These are phyloP conservation scores for Papilio glaucus DNA, from an alignment of 1,140 invertebrate genomes.

Conservation along the genomic window DNA sequence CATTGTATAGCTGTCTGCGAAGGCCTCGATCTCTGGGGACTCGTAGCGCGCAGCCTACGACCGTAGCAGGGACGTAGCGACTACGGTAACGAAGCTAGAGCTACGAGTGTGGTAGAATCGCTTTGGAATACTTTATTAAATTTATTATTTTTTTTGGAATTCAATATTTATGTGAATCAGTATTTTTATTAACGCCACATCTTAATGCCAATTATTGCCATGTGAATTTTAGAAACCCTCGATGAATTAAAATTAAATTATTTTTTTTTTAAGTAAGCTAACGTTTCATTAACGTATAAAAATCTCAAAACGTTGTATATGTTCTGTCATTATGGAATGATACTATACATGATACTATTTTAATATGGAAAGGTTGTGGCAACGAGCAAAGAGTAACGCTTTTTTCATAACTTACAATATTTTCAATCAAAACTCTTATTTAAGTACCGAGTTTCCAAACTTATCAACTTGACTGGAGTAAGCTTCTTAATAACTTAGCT, in stretches of 20 bases:
- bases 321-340: background rate
- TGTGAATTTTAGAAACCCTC: too few relatives aligned
- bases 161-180: too few relatives aligned
- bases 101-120: conserved; percentile 54
- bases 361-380: background rate
- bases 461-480: background rate
- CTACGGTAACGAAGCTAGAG: conserved; percentile 68
- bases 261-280: too few relatives aligned
- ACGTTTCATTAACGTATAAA: too few relatives aligned
- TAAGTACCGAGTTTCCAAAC: background rate
- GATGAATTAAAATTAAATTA: too few relatives aligned
- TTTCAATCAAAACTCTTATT: background rate
- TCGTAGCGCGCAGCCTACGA: conserved; percentile 70
- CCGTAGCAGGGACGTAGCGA: conserved; percentile 65
- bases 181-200: too few relatives aligned
- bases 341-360: background rate
- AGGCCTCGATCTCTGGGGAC: conserved; percentile 70
- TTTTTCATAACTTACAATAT: background rate
- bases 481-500: conserved; percentile 17
- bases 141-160: conserved; percentile 22
- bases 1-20: conserved; percentile 64
- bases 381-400: background rate
- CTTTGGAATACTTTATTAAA: conserved; percentile 26
- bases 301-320: too few relatives aligned
- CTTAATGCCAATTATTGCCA: too few relatives aligned